Evolutionary conservation across 2,797 vertebrate genomes (phyloP).

Genomic region (Pseudomugil tenellus): DNA sequence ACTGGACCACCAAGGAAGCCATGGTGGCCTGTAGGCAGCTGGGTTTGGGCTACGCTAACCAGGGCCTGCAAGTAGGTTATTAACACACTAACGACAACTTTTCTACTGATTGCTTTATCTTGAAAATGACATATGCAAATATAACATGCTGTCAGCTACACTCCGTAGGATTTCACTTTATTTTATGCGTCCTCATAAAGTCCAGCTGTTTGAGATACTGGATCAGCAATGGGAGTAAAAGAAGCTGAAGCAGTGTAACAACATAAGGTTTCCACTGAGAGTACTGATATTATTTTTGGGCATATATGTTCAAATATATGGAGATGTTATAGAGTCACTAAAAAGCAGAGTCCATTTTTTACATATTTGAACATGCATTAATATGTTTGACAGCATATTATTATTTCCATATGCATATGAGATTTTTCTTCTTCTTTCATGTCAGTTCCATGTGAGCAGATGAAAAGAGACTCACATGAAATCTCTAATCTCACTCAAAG

Average conservation of each 20-base stretch:
- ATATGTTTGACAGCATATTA: conserved; percentile 44
- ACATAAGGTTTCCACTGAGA: neutral
- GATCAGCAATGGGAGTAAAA: neutral
- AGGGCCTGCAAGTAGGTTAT: conserved; percentile 92
- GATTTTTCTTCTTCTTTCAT: conserved; percentile 13
- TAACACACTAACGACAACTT: conserved; percentile 29
- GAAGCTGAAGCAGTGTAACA: neutral
- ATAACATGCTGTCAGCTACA: conserved; percentile 44
- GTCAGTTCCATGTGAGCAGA: conserved; percentile 26
- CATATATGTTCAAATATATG: conserved; percentile 41
- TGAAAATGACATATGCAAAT: conserved; percentile 42
- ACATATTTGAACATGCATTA: conserved; percentile 27
- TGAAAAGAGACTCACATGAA: conserved; percentile 23
- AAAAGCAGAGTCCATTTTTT: neutral
- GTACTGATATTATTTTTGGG: neutral
- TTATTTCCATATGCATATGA: conserved; percentile 38
- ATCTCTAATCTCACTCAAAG: conserved; percentile 51
- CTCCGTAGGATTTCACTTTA: neutral
- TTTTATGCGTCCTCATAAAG: neutral
- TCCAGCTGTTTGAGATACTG: conserved; percentile 5
- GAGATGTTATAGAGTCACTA: neutral
- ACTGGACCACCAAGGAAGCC: conserved; percentile 91
- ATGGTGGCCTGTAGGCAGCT: conserved; percentile 95
- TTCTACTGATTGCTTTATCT: conserved; percentile 8
- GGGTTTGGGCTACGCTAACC: conserved; percentile 94